A percentile compares a stretch with the other conserved stretches of the same genome.
These are phyloP conservation scores for Rhodinocichla rosea DNA, from an alignment of 2,113 vertebrate genomes.

Conservation along the genomic window DNA sequence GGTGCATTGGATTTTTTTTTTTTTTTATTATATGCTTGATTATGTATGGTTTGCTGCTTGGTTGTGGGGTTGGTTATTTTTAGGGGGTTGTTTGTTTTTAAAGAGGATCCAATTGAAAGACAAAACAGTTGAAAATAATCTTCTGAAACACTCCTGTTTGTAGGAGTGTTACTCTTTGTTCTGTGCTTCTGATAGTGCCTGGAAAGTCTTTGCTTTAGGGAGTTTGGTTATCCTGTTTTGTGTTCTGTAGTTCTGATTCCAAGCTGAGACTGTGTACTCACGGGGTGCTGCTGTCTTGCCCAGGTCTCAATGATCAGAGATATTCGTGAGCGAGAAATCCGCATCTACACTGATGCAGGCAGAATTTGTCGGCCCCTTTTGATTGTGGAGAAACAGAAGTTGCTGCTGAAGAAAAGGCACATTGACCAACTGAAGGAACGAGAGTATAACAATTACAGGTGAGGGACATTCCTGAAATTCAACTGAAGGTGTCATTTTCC, in stretches of 20 bases:
- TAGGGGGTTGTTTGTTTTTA: not conserved
- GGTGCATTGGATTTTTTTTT: not conserved
- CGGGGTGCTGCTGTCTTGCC: not conserved
- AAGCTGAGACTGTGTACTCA: not conserved
- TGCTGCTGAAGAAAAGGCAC: slow-evolving; percentile 93
- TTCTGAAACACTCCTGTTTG: not conserved
- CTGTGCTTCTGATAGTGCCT: not conserved
- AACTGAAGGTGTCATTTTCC: not conserved
- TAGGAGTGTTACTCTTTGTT: not conserved
- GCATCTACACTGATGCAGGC: slow-evolving; percentile 96
- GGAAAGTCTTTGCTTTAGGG: not conserved
- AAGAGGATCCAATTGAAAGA: not conserved
- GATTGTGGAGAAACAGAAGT: slow-evolving; percentile 97
- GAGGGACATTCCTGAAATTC: not conserved
- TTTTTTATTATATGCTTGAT: not conserved
- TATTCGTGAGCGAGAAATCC: slow-evolving; percentile 94
- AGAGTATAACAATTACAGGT: slow-evolving; percentile 99
- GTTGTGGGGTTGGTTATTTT: not conserved
- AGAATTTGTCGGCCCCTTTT: slow-evolving; percentile 94
- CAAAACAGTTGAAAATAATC: not conserved
- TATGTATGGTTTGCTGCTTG: not conserved
- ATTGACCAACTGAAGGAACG: slow-evolving; percentile 97
- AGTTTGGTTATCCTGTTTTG: not conserved
- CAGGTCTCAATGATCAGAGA: slow-evolving; percentile 99
- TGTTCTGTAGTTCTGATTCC: not conserved